Evolutionary conservation across 2,113 vertebrate species (phyloP).

Genomic region (Rhinoptilus africanus): DNA sequence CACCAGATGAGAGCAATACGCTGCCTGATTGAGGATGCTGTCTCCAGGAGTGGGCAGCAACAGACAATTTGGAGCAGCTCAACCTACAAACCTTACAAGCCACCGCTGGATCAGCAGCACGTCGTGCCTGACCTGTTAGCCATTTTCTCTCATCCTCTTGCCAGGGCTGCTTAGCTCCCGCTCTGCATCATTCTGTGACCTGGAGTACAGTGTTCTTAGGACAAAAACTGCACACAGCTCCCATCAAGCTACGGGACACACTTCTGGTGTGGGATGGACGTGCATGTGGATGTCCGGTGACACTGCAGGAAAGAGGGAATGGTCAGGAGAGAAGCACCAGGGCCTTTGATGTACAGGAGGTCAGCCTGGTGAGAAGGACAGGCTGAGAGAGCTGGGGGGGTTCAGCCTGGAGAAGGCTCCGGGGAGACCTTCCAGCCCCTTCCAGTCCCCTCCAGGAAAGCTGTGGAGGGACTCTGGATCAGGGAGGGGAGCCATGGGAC

Average conservation of each 20-base stretch:
- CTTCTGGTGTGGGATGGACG: accelerated
- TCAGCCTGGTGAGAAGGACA: neutral
- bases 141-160: neutral
- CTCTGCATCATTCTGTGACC: neutral
- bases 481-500: too few relatives aligned
- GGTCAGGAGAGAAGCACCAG: neutral
- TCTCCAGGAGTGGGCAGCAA: neutral
- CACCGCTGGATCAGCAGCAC: neutral
- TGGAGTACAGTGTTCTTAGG: accelerated
- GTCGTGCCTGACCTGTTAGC: accelerated
- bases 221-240: neutral
- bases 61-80: neutral
- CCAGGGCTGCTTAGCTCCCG: neutral
- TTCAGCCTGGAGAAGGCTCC: too few relatives aligned
- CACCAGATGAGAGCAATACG: neutral
- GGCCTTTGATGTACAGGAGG: neutral
- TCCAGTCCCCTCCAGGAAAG: too few relatives aligned
- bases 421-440: too few relatives aligned
- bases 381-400: too few relatives aligned
- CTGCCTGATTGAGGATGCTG: neutral
- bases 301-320: neutral
- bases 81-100: neutral
- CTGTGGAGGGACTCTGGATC: too few relatives aligned
- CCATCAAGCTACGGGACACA: accelerated
- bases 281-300: neutral